Evolutionary conservation across 2,113 vertebrate species (phyloP).

Genomic region (Orientallactaga bullata): DNA sequence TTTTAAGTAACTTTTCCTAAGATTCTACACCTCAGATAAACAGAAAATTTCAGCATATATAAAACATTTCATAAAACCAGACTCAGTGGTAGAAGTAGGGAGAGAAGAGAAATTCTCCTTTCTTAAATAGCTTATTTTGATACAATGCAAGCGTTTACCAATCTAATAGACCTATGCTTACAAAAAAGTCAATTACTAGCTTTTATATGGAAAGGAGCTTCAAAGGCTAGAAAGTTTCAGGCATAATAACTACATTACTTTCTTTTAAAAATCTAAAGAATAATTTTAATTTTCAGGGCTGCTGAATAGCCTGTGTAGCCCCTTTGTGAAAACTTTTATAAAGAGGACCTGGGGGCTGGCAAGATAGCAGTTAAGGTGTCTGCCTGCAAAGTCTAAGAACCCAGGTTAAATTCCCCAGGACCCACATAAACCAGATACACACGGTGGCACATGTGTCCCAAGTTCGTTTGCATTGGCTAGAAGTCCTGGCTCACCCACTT

Average conservation of each 20-base stretch:
- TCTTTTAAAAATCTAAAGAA: background rate
- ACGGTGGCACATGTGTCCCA: too few species aligned
- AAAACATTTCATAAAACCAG: background rate
- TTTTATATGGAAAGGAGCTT: background rate
- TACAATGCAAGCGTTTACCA: background rate
- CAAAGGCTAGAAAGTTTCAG: background rate
- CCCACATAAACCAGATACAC: too few species aligned
- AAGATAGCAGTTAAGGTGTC: too few species aligned
- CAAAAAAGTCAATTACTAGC: background rate
- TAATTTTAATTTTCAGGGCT: background rate
- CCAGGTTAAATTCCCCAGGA: too few species aligned
- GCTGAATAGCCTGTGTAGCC: background rate
- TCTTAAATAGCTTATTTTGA: background rate
- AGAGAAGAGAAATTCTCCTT: background rate
- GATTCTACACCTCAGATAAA: background rate
- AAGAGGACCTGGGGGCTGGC: too few species aligned
- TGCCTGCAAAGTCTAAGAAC: too few species aligned
- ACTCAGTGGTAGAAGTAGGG: background rate
- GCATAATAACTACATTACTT: background rate
- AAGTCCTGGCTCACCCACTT: too few species aligned
- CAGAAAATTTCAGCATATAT: background rate
- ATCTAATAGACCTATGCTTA: background rate
- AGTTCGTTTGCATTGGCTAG: too few species aligned
- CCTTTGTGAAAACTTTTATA: background rate
- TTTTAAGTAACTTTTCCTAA: constrained; percentile 9